These are phyloP conservation scores for Diabrotica balteata DNA, from an alignment of 2,888 invertebrate genomes.

Conservation along the genomic window DNA sequence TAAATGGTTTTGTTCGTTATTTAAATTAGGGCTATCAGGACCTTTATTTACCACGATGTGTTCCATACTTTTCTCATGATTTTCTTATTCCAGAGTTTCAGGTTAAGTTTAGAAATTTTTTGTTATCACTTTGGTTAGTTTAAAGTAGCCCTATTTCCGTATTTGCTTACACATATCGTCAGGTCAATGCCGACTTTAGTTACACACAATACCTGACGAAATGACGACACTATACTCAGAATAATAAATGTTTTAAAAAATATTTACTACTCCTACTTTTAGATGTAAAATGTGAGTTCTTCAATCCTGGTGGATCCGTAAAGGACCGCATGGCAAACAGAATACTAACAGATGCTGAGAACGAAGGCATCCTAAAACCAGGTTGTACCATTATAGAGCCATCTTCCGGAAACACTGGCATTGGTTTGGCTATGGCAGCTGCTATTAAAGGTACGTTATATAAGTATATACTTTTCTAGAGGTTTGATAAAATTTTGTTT, in stretches of 20 bases:
- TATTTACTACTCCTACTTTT: conserved; percentile 28
- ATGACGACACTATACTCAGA: too few relatives aligned
- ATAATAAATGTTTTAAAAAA: neutral
- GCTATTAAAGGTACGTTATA: conserved; percentile 74
- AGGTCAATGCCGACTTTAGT: too few relatives aligned
- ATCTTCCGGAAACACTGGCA: conserved; percentile 86
- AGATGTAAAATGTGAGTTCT: conserved; percentile 98
- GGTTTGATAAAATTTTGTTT: neutral
- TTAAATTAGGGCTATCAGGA: too few relatives aligned
- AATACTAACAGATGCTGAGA: conserved; percentile 95
- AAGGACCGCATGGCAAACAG: conserved; percentile 94
- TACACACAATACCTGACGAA: too few relatives aligned
- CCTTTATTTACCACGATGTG: too few relatives aligned
- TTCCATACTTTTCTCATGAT: too few relatives aligned
- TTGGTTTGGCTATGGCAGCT: conserved; percentile 93
- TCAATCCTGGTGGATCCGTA: conserved; percentile 97
- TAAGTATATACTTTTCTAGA: neutral
- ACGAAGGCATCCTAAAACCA: conserved; percentile 81
- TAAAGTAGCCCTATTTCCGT: too few relatives aligned
- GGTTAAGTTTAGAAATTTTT: too few relatives aligned
- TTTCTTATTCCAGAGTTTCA: too few relatives aligned
- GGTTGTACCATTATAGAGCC: conserved; percentile 96
- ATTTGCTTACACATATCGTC: too few relatives aligned
- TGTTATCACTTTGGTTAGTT: too few relatives aligned
- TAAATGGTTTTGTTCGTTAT: too few relatives aligned